Evolutionary conservation across 2,113 vertebrate species (phyloP).

Genomic region (Calidris pugnax): DNA sequence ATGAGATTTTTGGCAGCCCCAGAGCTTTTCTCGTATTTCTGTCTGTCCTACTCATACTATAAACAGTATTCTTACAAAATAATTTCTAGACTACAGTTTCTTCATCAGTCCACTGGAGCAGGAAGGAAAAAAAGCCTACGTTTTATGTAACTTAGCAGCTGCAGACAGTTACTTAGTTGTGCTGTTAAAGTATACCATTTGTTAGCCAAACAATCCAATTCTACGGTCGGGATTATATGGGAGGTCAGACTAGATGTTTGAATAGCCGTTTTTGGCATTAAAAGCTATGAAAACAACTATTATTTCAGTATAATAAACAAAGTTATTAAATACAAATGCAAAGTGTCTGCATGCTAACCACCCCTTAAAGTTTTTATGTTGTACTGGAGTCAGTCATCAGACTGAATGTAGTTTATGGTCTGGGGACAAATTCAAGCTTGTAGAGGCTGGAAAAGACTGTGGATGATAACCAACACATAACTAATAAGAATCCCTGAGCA

Average conservation of each 20-base stretch:
- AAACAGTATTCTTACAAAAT: conserved; percentile 73
- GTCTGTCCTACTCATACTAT: conserved; percentile 63
- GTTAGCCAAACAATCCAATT: not conserved
- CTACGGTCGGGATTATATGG: not conserved
- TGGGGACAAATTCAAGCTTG: not conserved
- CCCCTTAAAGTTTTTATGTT: not conserved
- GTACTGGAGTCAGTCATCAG: not conserved
- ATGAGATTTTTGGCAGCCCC: conserved; percentile 54
- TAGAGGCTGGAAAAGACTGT: not conserved
- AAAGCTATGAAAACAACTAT: not conserved
- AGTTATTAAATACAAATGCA: not conserved
- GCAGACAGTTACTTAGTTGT: not conserved
- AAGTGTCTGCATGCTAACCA: not conserved
- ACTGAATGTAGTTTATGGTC: not conserved
- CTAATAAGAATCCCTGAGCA: not conserved
- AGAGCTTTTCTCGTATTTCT: conserved; percentile 70
- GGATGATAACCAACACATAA: not conserved
- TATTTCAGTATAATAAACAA: not conserved
- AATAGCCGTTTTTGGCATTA: not conserved
- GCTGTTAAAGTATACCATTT: not conserved
- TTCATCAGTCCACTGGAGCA: not conserved
- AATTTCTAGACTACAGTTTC: conserved; percentile 60
- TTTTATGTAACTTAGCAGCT: conserved; percentile 45
- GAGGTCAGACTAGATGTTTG: not conserved
- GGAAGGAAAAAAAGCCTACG: not conserved